Percentiles rank a stretch among this genome's conserved stretches.
These are phyloP conservation scores for Mormyrops boulengeri DNA, from an alignment of 2,797 vertebrate species.

Conservation along the genomic window DNA sequence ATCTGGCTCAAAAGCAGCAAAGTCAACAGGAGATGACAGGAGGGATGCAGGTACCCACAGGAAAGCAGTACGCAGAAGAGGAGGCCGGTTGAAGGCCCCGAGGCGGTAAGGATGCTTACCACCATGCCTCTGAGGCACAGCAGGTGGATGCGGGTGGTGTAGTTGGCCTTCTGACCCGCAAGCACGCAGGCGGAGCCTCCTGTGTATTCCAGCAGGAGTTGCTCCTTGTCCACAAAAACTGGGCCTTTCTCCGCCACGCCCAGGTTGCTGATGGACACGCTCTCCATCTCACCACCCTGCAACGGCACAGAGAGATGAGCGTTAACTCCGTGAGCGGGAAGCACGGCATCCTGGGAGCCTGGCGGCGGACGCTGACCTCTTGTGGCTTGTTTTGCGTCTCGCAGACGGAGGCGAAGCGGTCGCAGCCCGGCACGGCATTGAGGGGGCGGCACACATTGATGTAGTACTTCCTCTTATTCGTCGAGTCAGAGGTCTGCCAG, in stretches of 20 bases:
- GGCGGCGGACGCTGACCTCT: slow-evolving; percentile 53
- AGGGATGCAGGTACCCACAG: neutral
- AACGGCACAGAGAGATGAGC: neutral
- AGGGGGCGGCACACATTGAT: slow-evolving; percentile 86
- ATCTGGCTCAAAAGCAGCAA: neutral
- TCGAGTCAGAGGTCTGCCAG: slow-evolving; percentile 73
- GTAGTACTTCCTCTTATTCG: slow-evolving; percentile 69
- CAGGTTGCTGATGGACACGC: slow-evolving; percentile 77
- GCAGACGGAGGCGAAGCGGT: slow-evolving; percentile 74
- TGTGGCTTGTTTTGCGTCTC: slow-evolving; percentile 63
- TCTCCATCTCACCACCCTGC: slow-evolving; percentile 62
- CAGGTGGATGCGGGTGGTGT: slow-evolving; percentile 78
- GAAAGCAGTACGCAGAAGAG: neutral
- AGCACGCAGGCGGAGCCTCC: slow-evolving; percentile 73
- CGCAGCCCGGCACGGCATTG: slow-evolving; percentile 71
- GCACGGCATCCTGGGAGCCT: neutral
- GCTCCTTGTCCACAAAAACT: slow-evolving; percentile 61
- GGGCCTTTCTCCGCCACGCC: slow-evolving; percentile 74
- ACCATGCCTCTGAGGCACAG: slow-evolving; percentile 64
- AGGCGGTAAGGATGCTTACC: slow-evolving; percentile 55
- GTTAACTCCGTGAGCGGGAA: neutral
- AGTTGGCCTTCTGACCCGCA: slow-evolving; percentile 53
- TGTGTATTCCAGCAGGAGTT: slow-evolving; percentile 75
- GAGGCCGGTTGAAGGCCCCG: neutral
- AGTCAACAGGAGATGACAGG: neutral